These are phyloP conservation scores for Gryon sp. DNA, from an alignment of 1,140 invertebrate species.

Conservation along the genomic window DNA sequence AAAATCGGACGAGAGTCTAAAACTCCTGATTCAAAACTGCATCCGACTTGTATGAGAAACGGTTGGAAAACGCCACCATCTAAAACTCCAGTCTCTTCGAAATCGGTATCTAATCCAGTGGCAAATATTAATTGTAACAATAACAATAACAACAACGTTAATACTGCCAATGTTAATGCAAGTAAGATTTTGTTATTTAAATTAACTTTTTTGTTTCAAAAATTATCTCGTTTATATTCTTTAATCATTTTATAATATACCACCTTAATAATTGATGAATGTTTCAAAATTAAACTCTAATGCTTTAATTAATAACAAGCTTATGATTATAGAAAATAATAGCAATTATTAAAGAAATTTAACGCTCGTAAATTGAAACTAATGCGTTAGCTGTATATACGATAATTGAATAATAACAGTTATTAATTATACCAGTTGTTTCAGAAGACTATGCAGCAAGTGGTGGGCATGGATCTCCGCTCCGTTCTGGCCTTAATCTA, in stretches of 20 bases:
- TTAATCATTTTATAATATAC: no score
- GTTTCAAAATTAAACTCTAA: no score
- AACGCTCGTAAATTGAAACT: no score
- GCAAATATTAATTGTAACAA: slow-evolving; percentile 76
- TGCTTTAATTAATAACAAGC: no score
- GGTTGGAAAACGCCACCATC: slow-evolving; percentile 70
- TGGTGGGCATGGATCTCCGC: slow-evolving; percentile 80
- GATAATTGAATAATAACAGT: slow-evolving; percentile 9
- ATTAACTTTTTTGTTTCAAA: slow-evolving; percentile 24
- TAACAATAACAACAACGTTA: slow-evolving; percentile 79
- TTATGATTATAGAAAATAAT: no score
- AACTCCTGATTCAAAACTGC: slow-evolving; percentile 43
- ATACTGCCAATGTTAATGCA: slow-evolving; percentile 57
- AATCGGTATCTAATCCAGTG: slow-evolving; percentile 57
- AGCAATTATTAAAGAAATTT: no score
- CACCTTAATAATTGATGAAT: no score
- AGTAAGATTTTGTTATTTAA: slow-evolving; percentile 54
- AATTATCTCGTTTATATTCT: no score
- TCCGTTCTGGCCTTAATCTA: slow-evolving; percentile 81
- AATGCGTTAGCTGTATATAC: no score
- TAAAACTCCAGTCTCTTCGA: slow-evolving; percentile 45
- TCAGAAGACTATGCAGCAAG: slow-evolving; percentile 53
- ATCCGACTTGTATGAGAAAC: slow-evolving; percentile 69
- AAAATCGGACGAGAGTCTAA: slow-evolving; percentile 41
- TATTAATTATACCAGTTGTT: slow-evolving; percentile 24